Percentiles rank a stretch among this genome's conserved stretches.
These are phyloP conservation scores for Lepidocyrtinus sp. DNA, from an alignment of 2,888 invertebrate genomes.

Conservation along the genomic window DNA sequence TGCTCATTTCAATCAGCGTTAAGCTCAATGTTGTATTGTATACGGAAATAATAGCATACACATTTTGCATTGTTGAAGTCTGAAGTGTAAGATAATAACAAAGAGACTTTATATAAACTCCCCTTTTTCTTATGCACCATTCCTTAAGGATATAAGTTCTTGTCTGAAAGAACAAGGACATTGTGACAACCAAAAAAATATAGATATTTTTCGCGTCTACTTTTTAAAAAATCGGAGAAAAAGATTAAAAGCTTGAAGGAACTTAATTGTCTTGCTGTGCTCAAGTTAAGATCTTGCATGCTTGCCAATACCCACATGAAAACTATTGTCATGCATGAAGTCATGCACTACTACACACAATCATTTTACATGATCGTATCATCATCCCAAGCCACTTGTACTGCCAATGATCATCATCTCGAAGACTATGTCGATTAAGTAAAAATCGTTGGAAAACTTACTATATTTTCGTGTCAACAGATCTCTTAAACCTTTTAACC, in stretches of 20 bases:
- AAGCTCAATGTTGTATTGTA: not conserved
- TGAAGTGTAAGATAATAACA: not conserved
- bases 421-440: constrained; percentile 14
- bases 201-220: constrained; percentile 10
- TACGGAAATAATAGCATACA: not conserved
- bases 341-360: constrained; percentile 30
- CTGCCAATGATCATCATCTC: not conserved
- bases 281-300: constrained; percentile 43
- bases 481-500: not conserved
- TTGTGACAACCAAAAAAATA: constrained; percentile 48
- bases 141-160: not conserved
- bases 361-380: not conserved
- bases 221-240: constrained; percentile 29
- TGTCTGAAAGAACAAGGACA: constrained; percentile 58
- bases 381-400: not conserved
- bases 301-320: constrained; percentile 36
- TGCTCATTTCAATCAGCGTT: constrained; percentile 54
- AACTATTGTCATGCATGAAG: constrained; percentile 31
- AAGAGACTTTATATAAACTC: not conserved
- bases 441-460: not conserved
- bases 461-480: not conserved
- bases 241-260: constrained; percentile 54
- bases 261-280: constrained; percentile 46
- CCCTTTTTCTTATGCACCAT: not conserved
- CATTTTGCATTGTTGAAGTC: constrained; percentile 6